Evolutionary conservation across 2,113 vertebrate genomes (phyloP).

Genomic region (Hippotragus niger): DNA sequence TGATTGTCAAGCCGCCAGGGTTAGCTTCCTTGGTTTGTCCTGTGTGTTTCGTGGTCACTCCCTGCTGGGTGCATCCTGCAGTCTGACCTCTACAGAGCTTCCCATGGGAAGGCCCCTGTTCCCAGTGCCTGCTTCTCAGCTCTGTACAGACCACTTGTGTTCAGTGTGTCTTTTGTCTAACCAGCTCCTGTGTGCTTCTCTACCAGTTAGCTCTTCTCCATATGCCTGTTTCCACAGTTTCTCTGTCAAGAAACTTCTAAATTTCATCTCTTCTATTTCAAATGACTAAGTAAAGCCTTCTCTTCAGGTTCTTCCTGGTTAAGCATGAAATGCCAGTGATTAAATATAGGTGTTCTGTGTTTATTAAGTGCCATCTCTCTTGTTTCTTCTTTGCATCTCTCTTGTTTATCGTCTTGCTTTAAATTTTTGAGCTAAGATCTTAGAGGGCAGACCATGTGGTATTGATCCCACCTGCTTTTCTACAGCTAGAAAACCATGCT

Average conservation of each 20-base stretch:
- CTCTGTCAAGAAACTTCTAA: not conserved
- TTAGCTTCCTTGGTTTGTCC: not conserved
- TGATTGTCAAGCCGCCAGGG: not conserved
- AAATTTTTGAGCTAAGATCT: not conserved
- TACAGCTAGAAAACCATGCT: not conserved
- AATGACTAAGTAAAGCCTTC: not conserved
- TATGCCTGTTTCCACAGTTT: not conserved
- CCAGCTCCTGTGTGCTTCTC: not conserved
- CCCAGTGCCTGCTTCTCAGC: not conserved
- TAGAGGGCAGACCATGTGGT: slow-evolving; percentile 21
- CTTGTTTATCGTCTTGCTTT: not conserved
- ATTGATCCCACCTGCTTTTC: slow-evolving; percentile 46
- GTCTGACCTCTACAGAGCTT: not conserved
- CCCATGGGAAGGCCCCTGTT: rapidly evolving
- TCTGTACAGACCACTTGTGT: not conserved
- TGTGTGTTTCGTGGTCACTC: rapidly evolving
- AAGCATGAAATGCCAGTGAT: not conserved
- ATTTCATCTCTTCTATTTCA: not conserved
- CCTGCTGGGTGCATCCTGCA: not conserved
- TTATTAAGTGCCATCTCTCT: not conserved
- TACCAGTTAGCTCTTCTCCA: not conserved
- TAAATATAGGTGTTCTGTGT: not conserved
- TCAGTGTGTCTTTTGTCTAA: not conserved
- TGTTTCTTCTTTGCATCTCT: not conserved
- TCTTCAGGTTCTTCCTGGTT: not conserved